Percentiles rank a stretch among this genome's conserved stretches.
Conservation (phyloP, 2,797 vertebrate species). For the Galaxias olidus region DNA sequence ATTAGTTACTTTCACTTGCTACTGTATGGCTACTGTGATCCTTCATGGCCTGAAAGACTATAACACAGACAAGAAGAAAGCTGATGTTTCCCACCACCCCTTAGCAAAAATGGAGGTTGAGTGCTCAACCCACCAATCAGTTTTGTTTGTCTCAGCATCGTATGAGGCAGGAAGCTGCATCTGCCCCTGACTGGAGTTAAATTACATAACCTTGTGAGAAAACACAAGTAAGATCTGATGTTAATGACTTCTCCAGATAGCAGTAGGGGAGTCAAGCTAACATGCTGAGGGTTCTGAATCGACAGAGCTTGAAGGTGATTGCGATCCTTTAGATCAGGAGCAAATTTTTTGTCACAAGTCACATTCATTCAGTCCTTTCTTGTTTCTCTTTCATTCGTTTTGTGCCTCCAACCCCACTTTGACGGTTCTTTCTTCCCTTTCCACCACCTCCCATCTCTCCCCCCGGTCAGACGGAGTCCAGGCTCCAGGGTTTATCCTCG, state of each 20-base stretch:
- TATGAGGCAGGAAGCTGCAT: too few species aligned
- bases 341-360: too few species aligned
- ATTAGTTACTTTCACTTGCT: too few species aligned
- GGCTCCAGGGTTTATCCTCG: constrained; percentile 29
- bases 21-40: too few species aligned
- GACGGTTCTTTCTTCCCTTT: not conserved
- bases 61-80: constrained; percentile 41
- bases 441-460: not conserved
- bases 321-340: not conserved
- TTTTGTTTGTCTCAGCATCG: too few species aligned
- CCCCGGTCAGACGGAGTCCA: constrained; percentile 20
- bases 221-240: too few species aligned
- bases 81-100: constrained; percentile 49
- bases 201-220: too few species aligned
- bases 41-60: too few species aligned
- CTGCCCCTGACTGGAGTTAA: too few species aligned
- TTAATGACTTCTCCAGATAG: constrained; percentile 40
- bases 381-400: not conserved
- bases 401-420: not conserved
- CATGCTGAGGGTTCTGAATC: constrained; percentile 55
- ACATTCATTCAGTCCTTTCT: not conserved
- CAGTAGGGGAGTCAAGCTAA: constrained; percentile 57
- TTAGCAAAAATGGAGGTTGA: constrained; percentile 49
- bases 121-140: constrained; percentile 5
- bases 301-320: constrained; percentile 48